Conservation (phyloP, 2,888 invertebrate species). For the Apamea anceps region DNA sequence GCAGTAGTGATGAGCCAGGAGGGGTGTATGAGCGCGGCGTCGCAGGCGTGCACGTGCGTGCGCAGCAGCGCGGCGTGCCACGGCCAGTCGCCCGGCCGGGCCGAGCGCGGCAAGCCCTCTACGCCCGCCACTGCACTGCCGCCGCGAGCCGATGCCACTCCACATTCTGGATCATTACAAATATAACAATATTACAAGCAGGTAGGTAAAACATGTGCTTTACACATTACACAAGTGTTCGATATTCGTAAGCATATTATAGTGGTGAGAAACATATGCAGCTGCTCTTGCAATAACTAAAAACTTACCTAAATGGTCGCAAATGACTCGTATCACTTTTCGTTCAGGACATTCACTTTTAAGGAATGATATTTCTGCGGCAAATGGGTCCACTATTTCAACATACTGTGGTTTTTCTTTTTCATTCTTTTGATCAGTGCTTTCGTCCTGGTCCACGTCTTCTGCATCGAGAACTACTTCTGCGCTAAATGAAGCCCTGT, state of each 20-base stretch:
- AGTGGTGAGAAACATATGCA: background rate
- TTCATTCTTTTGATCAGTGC: slow-evolving; percentile 84
- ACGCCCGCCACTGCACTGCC: slow-evolving; percentile 84
- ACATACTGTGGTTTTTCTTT: slow-evolving; percentile 91
- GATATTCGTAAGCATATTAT: background rate
- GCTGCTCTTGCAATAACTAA: too few species aligned
- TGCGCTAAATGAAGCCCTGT: slow-evolving; percentile 93
- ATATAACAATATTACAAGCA: background rate
- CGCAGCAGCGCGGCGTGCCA: slow-evolving; percentile 96
- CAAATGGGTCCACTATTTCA: slow-evolving; percentile 95
- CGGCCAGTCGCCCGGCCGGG: slow-evolving; percentile 97
- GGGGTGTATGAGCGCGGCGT: slow-evolving; percentile 95
- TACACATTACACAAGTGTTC: background rate
- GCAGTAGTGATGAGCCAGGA: slow-evolving; percentile 97
- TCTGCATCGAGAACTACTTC: slow-evolving; percentile 92
- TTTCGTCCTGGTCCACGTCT: slow-evolving; percentile 90
- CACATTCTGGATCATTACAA: slow-evolving; percentile 90
- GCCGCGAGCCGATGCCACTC: slow-evolving; percentile 91
- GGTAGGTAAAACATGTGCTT: background rate
- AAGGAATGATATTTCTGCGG: slow-evolving; percentile 95
- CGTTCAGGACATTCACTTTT: slow-evolving; percentile 93
- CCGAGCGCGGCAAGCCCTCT: slow-evolving; percentile 92
- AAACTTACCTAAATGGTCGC: slow-evolving; percentile 93
- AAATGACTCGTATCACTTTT: slow-evolving; percentile 95
- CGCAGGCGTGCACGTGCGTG: slow-evolving; percentile 96